phyloP scores from a whole-genome alignment of 2,113 vertebrate species.

The Corvus moneduloides region DNA sequence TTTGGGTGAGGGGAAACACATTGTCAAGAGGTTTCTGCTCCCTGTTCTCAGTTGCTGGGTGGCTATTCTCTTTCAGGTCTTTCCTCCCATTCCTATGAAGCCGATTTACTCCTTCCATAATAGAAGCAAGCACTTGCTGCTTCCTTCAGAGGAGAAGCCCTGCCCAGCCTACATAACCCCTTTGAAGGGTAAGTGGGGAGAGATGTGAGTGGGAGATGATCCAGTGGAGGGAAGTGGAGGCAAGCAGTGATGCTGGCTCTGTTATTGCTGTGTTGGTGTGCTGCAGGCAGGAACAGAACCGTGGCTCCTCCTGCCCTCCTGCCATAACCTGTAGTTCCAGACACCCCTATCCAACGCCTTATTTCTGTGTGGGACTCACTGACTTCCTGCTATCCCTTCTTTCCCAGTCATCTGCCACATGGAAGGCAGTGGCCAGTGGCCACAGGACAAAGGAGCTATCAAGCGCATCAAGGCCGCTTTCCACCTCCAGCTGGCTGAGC shows the following conservation, averaged over 20 bases:
- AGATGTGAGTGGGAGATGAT: background rate
- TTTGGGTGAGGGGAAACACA: fast-evolving
- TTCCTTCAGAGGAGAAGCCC: slow-evolving; percentile 81
- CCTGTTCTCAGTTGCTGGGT: background rate
- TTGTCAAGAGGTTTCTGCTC: background rate
- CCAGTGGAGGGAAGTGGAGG: background rate
- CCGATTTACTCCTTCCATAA: slow-evolving; percentile 79
- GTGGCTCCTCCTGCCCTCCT: background rate
- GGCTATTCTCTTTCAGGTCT: slow-evolving; percentile 76
- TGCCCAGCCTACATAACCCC: slow-evolving; percentile 88
- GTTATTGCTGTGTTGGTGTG: background rate
- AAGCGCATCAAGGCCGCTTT: slow-evolving; percentile 89
- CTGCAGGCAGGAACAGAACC: background rate
- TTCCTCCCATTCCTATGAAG: slow-evolving; percentile 83
- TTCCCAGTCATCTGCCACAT: slow-evolving; percentile 90
- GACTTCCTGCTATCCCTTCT: background rate
- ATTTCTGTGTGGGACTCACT: background rate
- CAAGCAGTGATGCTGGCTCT: fast-evolving
- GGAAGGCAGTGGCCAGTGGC: slow-evolving; percentile 98
- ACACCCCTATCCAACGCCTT: background rate
- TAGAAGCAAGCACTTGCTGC: slow-evolving; percentile 65
- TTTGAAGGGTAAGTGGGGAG: slow-evolving; percentile 78
- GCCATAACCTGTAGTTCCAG: background rate
- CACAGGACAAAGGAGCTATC: slow-evolving; percentile 85
- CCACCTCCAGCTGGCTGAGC: slow-evolving; percentile 85